These are phyloP conservation scores for Athrips mouffetella DNA, from an alignment of 2,888 invertebrate genomes.

Conservation along the genomic window DNA sequence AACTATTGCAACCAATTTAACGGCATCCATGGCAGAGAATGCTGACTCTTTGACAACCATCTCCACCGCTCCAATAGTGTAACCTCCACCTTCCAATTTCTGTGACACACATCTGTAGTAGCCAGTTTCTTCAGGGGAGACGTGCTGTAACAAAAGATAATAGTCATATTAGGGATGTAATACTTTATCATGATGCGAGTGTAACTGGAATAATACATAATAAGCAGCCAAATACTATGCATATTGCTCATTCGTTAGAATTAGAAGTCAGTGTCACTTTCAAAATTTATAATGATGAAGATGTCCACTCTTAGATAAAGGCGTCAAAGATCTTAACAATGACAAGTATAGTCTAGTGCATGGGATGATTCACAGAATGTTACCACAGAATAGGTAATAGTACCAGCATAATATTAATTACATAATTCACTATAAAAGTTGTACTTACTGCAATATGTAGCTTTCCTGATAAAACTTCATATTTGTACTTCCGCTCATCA, in stretches of 20 bases:
- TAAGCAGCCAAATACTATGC: too few species aligned
- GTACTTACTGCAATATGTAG: slow-evolving; percentile 81
- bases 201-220: too few species aligned
- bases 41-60: slow-evolving; percentile 75
- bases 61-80: slow-evolving; percentile 77
- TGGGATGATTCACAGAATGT: too few species aligned
- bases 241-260: too few species aligned
- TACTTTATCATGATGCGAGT: slow-evolving; percentile 6
- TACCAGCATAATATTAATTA: too few species aligned
- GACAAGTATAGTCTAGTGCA: too few species aligned
- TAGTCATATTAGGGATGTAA: background rate
- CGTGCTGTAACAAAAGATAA: slow-evolving; percentile 63
- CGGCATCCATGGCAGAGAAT: slow-evolving; percentile 61
- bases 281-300: too few species aligned
- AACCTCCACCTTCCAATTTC: slow-evolving; percentile 70
- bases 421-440: background rate
- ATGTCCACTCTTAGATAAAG: too few species aligned
- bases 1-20: slow-evolving; percentile 67
- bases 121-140: slow-evolving; percentile 80
- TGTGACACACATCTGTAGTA: slow-evolving; percentile 82
- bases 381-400: too few species aligned
- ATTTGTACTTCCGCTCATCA: slow-evolving; percentile 81
- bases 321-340: too few species aligned
- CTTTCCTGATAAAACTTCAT: slow-evolving; percentile 83
- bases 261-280: too few species aligned